Percentiles rank a stretch among this genome's conserved stretches.
Conservation (phyloP, 2,797 vertebrate species). For the Lagorchestes hirsutus region DNA sequence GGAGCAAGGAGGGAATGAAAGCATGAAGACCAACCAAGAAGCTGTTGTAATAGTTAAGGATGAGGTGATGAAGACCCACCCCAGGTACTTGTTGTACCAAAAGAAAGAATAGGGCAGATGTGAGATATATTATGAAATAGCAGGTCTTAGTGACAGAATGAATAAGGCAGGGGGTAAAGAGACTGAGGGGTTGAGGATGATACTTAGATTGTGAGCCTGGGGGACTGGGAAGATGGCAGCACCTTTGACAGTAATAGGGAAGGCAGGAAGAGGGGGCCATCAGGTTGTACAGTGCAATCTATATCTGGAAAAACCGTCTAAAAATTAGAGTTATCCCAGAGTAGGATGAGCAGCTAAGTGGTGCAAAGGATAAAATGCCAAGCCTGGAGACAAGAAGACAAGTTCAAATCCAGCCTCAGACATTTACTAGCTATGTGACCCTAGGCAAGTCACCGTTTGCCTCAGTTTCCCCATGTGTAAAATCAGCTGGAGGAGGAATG, state of each 20-base stretch:
- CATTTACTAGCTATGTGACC: not conserved
- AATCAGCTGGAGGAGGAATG: not conserved
- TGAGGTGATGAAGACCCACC: not conserved
- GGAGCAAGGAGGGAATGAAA: not conserved
- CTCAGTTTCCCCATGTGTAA: not conserved
- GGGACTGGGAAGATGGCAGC: not conserved
- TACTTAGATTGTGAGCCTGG: not conserved
- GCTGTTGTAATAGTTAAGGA: not conserved
- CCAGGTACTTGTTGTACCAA: not conserved
- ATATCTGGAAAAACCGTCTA: fast-evolving
- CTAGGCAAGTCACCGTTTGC: not conserved
- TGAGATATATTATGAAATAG: not conserved
- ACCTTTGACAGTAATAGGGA: not conserved
- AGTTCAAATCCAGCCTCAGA: not conserved
- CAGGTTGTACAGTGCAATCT: not conserved
- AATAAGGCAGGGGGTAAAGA: not conserved
- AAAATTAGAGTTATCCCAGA: not conserved
- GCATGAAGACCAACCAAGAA: not conserved
- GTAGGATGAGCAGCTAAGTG: not conserved
- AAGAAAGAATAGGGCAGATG: not conserved
- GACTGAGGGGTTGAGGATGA: not conserved
- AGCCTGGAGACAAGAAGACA: not conserved
- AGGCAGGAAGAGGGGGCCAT: not conserved
- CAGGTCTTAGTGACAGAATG: not conserved
- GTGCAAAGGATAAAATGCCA: not conserved